Evolutionary conservation across 1,140 invertebrate genomes (phyloP).

Genomic region (Orchesella cincta): DNA sequence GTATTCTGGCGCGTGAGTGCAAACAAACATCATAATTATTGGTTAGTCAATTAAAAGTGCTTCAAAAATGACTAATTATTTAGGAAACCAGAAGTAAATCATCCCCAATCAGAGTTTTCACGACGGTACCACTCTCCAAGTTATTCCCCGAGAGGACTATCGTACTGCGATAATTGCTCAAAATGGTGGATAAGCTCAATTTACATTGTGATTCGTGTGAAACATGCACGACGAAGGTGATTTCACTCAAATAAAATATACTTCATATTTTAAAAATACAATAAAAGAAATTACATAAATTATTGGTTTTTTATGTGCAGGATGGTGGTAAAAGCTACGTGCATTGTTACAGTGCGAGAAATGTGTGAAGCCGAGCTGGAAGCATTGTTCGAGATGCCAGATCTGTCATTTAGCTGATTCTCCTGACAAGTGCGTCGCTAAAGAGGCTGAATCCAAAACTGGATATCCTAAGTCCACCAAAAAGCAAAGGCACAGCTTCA

Average conservation of each 20-base stretch:
- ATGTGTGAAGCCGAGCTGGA: constrained; percentile 22
- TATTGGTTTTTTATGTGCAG: not conserved
- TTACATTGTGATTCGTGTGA: not conserved
- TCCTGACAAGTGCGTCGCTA: too few relatives aligned
- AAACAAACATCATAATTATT: too few relatives aligned
- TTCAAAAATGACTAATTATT: too few relatives aligned
- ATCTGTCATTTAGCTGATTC: not conserved
- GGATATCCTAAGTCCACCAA: too few relatives aligned
- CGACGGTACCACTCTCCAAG: constrained; percentile 1
- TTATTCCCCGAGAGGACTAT: not conserved
- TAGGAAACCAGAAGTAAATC: constrained; percentile 14
- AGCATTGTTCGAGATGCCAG: not conserved
- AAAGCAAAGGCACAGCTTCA: too few relatives aligned
- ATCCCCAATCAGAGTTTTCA: constrained; percentile 14
- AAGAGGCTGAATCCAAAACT: too few relatives aligned
- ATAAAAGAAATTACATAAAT: not conserved
- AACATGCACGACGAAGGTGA: constrained; percentile 20
- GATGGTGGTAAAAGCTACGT: not conserved
- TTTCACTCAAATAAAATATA: not conserved
- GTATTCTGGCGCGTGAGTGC: not conserved
- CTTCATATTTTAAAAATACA: constrained; percentile 3
- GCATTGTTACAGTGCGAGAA: not conserved
- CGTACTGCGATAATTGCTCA: constrained; percentile 2
- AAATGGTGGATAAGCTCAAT: constrained; percentile 21
- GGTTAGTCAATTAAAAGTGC: too few relatives aligned